These are phyloP conservation scores for Phaedon cochleariae DNA, from an alignment of 2,888 invertebrate species.

Conservation along the genomic window DNA sequence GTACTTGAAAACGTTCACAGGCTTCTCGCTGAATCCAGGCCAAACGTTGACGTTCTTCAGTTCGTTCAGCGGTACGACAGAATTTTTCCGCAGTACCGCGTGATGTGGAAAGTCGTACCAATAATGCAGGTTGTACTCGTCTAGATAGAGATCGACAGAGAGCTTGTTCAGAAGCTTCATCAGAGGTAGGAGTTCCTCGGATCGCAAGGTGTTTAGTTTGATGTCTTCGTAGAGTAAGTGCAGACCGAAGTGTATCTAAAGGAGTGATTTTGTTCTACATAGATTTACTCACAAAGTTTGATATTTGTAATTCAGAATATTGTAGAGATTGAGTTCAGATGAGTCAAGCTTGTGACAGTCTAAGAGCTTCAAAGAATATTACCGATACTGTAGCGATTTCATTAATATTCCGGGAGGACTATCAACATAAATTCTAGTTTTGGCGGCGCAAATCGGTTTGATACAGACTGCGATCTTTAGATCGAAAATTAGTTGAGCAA, in stretches of 20 bases:
- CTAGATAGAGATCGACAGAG: slow-evolving; percentile 77
- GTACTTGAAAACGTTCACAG: slow-evolving; percentile 78
- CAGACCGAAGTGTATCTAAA: slow-evolving; percentile 74
- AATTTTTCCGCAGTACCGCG: slow-evolving; percentile 11
- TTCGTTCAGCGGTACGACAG: slow-evolving; percentile 60
- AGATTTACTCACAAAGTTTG: too few relatives aligned
- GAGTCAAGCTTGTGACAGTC: too few relatives aligned
- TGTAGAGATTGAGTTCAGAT: too few relatives aligned
- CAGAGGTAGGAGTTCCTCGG: slow-evolving; percentile 73
- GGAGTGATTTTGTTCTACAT: too few relatives aligned
- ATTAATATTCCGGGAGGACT: too few relatives aligned
- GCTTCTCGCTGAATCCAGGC: slow-evolving; percentile 68
- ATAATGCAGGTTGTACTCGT: slow-evolving; percentile 80
- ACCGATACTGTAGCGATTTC: too few relatives aligned
- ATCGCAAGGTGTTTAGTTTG: slow-evolving; percentile 79
- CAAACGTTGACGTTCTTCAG: slow-evolving; percentile 70
- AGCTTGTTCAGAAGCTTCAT: slow-evolving; percentile 79
- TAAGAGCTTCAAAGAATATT: too few relatives aligned
- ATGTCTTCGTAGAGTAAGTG: slow-evolving; percentile 93
- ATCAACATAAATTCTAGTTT: too few relatives aligned
- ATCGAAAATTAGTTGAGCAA: too few relatives aligned
- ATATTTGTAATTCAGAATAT: too few relatives aligned
- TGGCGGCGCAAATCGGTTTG: too few relatives aligned
- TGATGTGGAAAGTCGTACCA: slow-evolving; percentile 81
- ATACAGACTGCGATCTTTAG: too few relatives aligned